Evolutionary conservation across 2,797 vertebrate genomes (phyloP), one percentile per base, ranked within the genome.

Genomic region (Galago senegalensis): DNA sequence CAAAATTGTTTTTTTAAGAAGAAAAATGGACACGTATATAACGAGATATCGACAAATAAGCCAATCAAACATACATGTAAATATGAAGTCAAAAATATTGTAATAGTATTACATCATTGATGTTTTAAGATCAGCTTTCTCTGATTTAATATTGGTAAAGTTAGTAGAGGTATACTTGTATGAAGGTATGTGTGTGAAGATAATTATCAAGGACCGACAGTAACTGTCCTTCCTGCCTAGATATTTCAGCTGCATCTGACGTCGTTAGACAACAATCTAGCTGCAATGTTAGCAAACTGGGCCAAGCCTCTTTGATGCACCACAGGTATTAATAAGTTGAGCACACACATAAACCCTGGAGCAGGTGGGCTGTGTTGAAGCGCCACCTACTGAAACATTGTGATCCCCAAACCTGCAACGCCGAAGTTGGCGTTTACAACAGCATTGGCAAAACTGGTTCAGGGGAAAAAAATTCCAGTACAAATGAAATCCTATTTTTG

Each of bases 321-420:
- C 27, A 34, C 89, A 95, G 97, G 95, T 90, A 88, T 49, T 29
- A 23, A 29, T 34, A 91, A 91, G 85, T 65, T 43, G 61, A 60
- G 21, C 7, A 20, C 37, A 23, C 43, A 16, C 6, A 12, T 0
- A 29, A 61, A 1, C 31, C 49, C 72, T 31, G 0, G 56, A 93
- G 77, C 96, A 98, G 97, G 98, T 98, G 98, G 98, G 98, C 98
- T 99, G 99, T 99, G 99, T 99, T 99, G 98, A 99, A 99, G 99
- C 99, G 99, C 99, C 99, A 99, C 99, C 99, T 99, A 99, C 99
- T 99, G 99, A 98, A 97, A 93, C n/a, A 14, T 46, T 40, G 49
- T 34, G 43, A 21, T 72, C 49, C 58, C 70, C 70, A 31, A 13
- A 16, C 53, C 43, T 77, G 80, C n/a, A 7, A 0, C 46, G 31